Percentiles rank a stretch among this genome's conserved stretches.
Evolutionary conservation across 2,113 vertebrate species (phyloP).

Genomic region (Ctenodactylus gundi): DNA sequence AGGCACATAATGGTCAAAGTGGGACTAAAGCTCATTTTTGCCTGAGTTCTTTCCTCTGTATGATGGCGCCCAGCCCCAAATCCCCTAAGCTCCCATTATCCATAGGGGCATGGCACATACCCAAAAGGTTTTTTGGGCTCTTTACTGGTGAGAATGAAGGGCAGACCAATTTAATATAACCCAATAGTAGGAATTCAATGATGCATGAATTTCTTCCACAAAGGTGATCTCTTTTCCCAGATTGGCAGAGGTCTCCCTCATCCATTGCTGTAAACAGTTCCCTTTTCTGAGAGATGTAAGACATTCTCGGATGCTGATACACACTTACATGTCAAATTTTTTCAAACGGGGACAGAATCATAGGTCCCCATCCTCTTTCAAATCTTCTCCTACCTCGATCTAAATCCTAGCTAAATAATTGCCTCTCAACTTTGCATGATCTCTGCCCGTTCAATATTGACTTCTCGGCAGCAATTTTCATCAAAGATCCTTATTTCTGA

Average conservation of each 20-base stretch:
- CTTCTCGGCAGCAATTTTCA: constrained; percentile 23
- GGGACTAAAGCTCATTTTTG: not conserved
- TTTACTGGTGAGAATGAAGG: constrained; percentile 55
- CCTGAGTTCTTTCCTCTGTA: not conserved
- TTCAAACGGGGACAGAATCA: constrained; percentile 51
- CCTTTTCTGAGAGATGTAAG: constrained; percentile 44
- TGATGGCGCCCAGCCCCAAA: not conserved
- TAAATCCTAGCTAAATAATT: constrained; percentile 51
- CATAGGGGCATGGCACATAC: constrained; percentile 13
- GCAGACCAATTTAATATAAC: constrained; percentile 57
- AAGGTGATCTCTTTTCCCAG: constrained; percentile 53
- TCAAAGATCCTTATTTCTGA: constrained; percentile 31
- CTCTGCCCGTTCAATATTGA: constrained; percentile 31
- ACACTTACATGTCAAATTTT: constrained; percentile 28
- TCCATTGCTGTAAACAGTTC: constrained; percentile 37
- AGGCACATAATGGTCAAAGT: not conserved
- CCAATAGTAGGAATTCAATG: constrained; percentile 35
- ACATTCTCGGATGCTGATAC: constrained; percentile 45
- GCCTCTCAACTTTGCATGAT: constrained; percentile 25
- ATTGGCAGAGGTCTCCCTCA: constrained; percentile 12
- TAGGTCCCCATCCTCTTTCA: constrained; percentile 12
- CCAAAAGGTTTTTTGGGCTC: constrained; percentile 16
- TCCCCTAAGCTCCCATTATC: not conserved
- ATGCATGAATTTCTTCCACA: constrained; percentile 54
- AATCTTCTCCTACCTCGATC: constrained; percentile 37